phyloP scores from a whole-genome alignment of 2,113 vertebrate species.

The Aleadryas rufinucha region DNA sequence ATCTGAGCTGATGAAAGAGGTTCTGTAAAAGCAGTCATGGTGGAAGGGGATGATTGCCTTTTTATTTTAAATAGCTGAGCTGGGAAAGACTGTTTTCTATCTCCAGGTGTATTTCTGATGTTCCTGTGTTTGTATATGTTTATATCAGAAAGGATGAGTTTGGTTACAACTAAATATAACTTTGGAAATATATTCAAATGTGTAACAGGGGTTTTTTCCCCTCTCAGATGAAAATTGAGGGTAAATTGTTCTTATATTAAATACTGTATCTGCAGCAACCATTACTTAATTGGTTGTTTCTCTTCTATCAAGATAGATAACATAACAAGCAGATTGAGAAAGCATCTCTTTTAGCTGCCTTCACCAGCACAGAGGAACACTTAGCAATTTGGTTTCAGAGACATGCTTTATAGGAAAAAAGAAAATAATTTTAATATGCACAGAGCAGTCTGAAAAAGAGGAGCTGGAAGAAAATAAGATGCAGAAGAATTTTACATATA shows the following conservation, averaged over 20 bases:
- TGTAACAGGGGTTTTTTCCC: accelerated
- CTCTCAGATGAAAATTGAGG: neutral
- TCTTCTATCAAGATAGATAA: neutral
- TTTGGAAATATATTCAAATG: neutral
- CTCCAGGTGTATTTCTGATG: neutral
- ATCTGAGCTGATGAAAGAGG: neutral
- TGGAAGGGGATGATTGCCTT: neutral
- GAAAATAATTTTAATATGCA: neutral
- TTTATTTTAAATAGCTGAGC: neutral
- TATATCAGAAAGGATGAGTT: neutral
- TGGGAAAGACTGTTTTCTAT: neutral
- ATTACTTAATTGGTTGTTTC: neutral
- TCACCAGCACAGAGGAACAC: neutral
- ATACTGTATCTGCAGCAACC: neutral
- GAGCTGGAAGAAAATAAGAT: neutral
- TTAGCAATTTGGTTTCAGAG: neutral
- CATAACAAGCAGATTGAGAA: neutral
- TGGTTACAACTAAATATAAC: neutral
- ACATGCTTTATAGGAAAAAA: neutral
- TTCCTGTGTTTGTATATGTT: neutral
- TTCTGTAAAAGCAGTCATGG: neutral
- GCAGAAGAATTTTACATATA: neutral
- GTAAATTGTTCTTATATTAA: neutral
- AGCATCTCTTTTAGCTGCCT: neutral
- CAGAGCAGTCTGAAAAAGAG: neutral